Conservation (phyloP, 2,797 vertebrate species). For the Poeciliopsis paucimaculata region DNA sequence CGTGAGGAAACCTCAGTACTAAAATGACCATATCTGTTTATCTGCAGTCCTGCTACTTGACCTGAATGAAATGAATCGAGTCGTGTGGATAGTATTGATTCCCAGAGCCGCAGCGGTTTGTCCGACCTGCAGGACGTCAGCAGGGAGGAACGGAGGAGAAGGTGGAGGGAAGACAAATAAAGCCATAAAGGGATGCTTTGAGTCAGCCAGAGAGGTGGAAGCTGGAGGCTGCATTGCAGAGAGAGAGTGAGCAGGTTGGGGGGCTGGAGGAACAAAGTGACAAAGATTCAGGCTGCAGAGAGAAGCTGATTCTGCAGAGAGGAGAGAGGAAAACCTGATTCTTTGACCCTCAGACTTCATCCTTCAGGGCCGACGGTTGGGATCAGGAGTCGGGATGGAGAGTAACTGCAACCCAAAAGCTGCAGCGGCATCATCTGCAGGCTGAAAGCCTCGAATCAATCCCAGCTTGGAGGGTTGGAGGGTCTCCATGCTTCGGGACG, state of each 20-base stretch:
- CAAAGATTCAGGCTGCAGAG: slow-evolving; percentile 40
- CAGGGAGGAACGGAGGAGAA: slow-evolving; percentile 32
- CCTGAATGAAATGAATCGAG: slow-evolving; percentile 39
- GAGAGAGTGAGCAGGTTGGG: slow-evolving; percentile 49
- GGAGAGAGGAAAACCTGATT: slow-evolving; percentile 1
- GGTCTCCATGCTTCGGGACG: slow-evolving; percentile 68
- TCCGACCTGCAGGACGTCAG: slow-evolving; percentile 71
- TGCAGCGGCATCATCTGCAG: slow-evolving; percentile 50
- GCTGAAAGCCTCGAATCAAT: slow-evolving; percentile 52
- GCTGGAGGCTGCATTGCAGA: slow-evolving; percentile 81
- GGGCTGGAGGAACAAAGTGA: slow-evolving; percentile 41
- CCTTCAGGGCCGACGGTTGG: slow-evolving; percentile 2
- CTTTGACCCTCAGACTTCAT: slow-evolving; percentile 16
- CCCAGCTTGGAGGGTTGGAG: slow-evolving; percentile 26
- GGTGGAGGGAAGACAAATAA: slow-evolving; percentile 76
- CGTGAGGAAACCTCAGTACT: neutral
- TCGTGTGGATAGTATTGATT: slow-evolving; percentile 52
- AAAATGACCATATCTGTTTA: slow-evolving; percentile 3
- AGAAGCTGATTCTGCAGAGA: slow-evolving; percentile 58
- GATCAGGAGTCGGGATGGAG: slow-evolving; percentile 45
- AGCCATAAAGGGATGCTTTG: slow-evolving; percentile 83
- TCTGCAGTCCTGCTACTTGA: slow-evolving; percentile 14
- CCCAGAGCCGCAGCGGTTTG: slow-evolving; percentile 53
- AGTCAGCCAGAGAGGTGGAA: slow-evolving; percentile 66
- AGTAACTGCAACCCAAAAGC: slow-evolving; percentile 25